These are phyloP conservation scores for Sinocyclocheilus anophthalmus DNA, from an alignment of 2,113 vertebrate genomes.

Conservation along the genomic window DNA sequence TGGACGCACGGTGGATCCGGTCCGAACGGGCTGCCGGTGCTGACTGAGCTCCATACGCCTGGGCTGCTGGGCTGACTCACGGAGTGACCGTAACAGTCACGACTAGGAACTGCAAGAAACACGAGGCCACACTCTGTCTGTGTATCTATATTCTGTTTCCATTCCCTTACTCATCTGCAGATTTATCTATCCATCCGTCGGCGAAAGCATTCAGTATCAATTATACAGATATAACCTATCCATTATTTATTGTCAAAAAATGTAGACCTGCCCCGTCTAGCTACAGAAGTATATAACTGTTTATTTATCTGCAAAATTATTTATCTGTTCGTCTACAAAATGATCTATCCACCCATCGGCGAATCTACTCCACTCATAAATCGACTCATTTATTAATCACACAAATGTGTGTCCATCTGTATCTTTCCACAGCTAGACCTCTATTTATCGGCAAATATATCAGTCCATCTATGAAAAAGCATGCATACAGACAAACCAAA, in stretches of 20 bases:
- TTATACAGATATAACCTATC: not conserved
- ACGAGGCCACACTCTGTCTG: not conserved
- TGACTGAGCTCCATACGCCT: slow-evolving; percentile 59
- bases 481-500: too few species aligned
- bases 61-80: slow-evolving; percentile 56
- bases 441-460: too few species aligned
- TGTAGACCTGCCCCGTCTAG: too few species aligned
- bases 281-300: too few species aligned
- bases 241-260: not conserved
- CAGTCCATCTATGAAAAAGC: too few species aligned
- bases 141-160: not conserved
- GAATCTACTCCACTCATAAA: too few species aligned
- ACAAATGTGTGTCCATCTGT: too few species aligned
- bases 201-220: not conserved
- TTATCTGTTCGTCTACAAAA: not conserved
- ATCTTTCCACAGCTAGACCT: too few species aligned
- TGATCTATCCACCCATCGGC: not conserved
- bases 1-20: slow-evolving; percentile 17
- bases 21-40: slow-evolving; percentile 39
- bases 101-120: slow-evolving; percentile 63
- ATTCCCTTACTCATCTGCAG: not conserved
- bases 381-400: too few species aligned
- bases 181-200: not conserved
- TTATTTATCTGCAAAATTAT: too few species aligned
- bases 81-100: slow-evolving; percentile 57